Base-by-base conservation (phyloP, 1,140 invertebrate species). In the Tetramorium simillimum region DNA sequence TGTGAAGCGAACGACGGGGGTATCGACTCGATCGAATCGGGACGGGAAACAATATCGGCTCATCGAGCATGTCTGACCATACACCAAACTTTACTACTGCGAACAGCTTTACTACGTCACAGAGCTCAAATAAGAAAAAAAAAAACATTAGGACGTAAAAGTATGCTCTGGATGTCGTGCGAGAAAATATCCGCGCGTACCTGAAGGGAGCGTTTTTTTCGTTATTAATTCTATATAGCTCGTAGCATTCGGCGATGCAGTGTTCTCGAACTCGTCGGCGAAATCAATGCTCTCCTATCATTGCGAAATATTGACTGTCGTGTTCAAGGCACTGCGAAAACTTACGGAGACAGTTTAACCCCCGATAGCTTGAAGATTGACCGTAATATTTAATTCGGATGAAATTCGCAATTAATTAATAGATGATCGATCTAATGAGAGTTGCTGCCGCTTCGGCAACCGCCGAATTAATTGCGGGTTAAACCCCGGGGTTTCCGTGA, bases 61-160 rank as follows among this genome's bases (percentile, higher is more conserved):
- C 46, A 56, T 81, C 77, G 49, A 81, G 46, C 33, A 40, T 43
- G 77, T 81, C 63, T 70, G 77, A 81, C 63, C 63, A 51, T 70
- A 70, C 49, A 73, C 60, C 37, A n/a, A 49, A 80, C 16, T 69
- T 70, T 70, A 70, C 65, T 81, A 70, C 62, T 70, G 46, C 77
- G 49, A 69, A 40, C 33, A 53, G 46, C 16, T 69, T 69, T 40
- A 40, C 21, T 9, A 24, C 33, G 49, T 81, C 77, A 69, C 51
- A 53, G 40, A 6, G 77, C 77, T 81, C 77, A 70, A 33, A 81
- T 69, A 56, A 18, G 5, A 18, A 16, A 51, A 37, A 21, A 76
- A 58, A 21, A 28, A 40, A 56, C 7, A 16, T 78, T 65, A 78
- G 16, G 12, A 78, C 60, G 33, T 33, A 78, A 80, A 49, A 67